phyloP scores from a whole-genome alignment of 2,797 vertebrate genomes.

The Carcharodon carcharias region DNA sequence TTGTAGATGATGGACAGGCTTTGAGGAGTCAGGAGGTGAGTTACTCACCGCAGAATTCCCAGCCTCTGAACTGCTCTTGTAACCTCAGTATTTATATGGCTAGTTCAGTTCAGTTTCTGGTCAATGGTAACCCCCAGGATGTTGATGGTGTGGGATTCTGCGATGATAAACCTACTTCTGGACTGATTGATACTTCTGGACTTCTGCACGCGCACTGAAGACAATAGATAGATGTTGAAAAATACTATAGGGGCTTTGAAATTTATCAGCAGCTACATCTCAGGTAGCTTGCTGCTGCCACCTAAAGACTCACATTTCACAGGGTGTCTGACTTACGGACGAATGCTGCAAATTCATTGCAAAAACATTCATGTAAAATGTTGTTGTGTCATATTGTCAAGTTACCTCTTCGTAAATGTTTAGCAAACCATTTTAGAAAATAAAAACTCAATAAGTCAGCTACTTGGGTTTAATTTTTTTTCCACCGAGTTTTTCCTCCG shows the following conservation, averaged over 20 bases:
- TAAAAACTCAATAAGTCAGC: not conserved
- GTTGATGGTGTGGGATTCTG: too few relatives aligned
- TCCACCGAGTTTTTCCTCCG: not conserved
- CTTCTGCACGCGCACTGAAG: too few relatives aligned
- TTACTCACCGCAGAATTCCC: too few relatives aligned
- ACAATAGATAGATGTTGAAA: not conserved
- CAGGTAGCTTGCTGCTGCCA: not conserved
- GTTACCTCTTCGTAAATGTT: not conserved
- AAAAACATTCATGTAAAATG: not conserved
- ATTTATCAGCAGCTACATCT: not conserved
- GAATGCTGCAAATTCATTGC: not conserved
- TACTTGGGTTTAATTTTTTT: not conserved
- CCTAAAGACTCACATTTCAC: not conserved
- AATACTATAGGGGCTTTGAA: not conserved
- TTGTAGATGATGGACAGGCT: too few relatives aligned
- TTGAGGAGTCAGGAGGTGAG: too few relatives aligned
- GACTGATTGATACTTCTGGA: not conserved
- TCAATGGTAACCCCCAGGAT: too few relatives aligned
- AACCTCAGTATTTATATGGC: too few relatives aligned
- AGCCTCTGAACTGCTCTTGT: too few relatives aligned
- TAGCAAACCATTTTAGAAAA: not conserved
- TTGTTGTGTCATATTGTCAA: not conserved
- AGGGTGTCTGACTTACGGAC: not conserved
- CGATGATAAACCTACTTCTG: not conserved
- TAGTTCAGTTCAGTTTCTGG: too few relatives aligned